phyloP scores from a whole-genome alignment of 64 coral and sea anemone species.

The Montipora capricornis region DNA sequence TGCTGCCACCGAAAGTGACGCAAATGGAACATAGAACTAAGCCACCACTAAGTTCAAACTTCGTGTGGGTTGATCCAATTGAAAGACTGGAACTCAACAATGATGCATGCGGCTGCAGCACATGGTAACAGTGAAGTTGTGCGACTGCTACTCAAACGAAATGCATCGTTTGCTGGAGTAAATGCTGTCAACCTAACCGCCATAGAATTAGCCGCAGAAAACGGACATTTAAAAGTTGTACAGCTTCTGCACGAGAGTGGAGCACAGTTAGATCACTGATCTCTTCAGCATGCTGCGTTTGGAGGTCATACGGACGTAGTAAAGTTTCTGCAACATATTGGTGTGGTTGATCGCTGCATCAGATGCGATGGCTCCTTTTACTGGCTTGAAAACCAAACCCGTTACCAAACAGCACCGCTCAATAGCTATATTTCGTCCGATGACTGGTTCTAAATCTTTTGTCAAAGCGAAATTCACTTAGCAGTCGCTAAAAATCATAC shows the following conservation, averaged over 20 bases:
- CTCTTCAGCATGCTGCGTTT: conserved; percentile 35
- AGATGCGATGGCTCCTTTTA: conserved; percentile 53
- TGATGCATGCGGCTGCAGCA: conserved; percentile 37
- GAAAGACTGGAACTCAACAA: conserved; percentile 23
- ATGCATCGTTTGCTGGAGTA: not conserved
- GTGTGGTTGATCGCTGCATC: not conserved
- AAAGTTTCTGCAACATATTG: not conserved
- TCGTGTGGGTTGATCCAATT: not conserved
- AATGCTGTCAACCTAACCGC: conserved; percentile 42
- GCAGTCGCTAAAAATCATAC: conserved; percentile 31
- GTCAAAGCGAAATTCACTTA: conserved; percentile 49
- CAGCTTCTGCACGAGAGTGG: conserved; percentile 14
- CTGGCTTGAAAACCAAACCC: not conserved
- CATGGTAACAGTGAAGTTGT: conserved; percentile 31
- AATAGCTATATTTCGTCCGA: not conserved
- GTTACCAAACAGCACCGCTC: not conserved
- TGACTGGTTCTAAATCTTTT: conserved; percentile 15
- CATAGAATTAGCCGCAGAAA: conserved; percentile 44
- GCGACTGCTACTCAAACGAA: not conserved
- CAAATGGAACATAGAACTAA: not conserved
- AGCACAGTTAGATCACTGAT: not conserved
- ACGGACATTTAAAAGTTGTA: conserved; percentile 32
- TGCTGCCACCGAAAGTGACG: conserved; percentile 19
- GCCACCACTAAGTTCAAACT: too few relatives aligned
- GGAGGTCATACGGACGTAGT: conserved; percentile 27